A percentile compares a stretch with the other conserved stretches of the same genome.
These are phyloP conservation scores for Zaprionus tsacasi DNA, from an alignment of 1,140 invertebrate species.

Conservation along the genomic window DNA sequence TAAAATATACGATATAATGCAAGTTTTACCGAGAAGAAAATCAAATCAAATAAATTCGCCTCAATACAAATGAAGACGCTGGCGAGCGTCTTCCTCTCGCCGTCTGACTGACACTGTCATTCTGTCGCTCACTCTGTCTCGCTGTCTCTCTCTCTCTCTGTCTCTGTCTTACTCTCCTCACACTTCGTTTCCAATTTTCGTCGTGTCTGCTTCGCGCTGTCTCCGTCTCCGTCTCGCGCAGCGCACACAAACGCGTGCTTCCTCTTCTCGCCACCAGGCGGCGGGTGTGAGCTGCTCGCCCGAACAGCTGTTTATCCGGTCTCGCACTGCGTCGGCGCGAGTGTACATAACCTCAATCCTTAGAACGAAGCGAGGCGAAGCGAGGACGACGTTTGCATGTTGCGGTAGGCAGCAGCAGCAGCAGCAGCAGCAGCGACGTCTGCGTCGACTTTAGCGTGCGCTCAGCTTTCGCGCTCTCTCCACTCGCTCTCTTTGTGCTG, in stretches of 20 bases:
- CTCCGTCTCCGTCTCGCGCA: not conserved
- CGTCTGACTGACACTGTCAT: conserved; percentile 45
- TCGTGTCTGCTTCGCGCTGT: not conserved
- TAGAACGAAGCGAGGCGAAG: not conserved
- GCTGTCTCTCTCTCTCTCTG: conserved; percentile 26
- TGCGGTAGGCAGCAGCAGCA: conserved; percentile 66
- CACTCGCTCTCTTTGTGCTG: not conserved
- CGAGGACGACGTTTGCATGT: conserved; percentile 47
- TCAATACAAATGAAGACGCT: conserved; percentile 46
- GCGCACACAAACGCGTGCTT: not conserved
- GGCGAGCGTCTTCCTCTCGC: conserved; percentile 51
- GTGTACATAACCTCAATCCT: conserved; percentile 76
- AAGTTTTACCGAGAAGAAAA: not conserved
- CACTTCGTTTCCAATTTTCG: not conserved
- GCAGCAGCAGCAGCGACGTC: conserved; percentile 32
- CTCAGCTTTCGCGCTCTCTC: conserved; percentile 29
- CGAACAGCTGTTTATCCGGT: conserved; percentile 54
- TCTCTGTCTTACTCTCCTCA: conserved; percentile 26
- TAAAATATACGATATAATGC: conserved; percentile 23
- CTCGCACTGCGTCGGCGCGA: conserved; percentile 64
- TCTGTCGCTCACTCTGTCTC: conserved; percentile 19
- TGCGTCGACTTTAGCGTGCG: conserved; percentile 24
- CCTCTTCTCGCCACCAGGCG: not conserved
- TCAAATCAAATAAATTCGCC: conserved; percentile 19
- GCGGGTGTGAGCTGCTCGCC: conserved; percentile 32